phyloP scores from a whole-genome alignment of 2,797 vertebrate species.

The Oreochromis mossambicus region DNA sequence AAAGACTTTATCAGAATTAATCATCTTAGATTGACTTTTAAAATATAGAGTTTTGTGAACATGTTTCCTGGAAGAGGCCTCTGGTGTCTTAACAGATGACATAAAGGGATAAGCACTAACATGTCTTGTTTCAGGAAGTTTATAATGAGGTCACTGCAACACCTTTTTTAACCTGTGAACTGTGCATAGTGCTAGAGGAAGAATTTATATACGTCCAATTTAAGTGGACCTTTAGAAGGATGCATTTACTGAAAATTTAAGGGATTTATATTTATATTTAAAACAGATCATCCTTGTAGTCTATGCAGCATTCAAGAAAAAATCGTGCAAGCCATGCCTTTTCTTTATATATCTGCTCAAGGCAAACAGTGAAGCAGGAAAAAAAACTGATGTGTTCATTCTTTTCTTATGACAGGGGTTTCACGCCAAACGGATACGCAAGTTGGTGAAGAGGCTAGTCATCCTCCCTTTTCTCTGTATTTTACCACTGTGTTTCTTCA shows the following conservation, averaged over 20 bases:
- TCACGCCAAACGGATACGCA: background rate
- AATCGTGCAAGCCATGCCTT: background rate
- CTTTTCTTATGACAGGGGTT: constrained; percentile 3
- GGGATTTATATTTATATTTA: background rate
- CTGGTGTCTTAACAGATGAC: background rate
- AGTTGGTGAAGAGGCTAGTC: background rate
- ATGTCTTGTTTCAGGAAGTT: background rate
- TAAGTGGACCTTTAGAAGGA: background rate
- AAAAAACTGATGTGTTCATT: background rate
- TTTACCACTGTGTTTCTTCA: background rate
- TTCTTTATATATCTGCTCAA: background rate
- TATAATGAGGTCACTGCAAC: background rate
- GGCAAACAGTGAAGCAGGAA: background rate
- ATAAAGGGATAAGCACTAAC: background rate
- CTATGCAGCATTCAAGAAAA: background rate
- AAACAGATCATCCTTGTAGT: background rate
- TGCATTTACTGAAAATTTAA: background rate
- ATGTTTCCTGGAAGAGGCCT: background rate
- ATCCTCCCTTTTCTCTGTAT: constrained; percentile 2
- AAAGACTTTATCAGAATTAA: background rate
- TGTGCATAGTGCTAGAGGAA: background rate
- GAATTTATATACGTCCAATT: background rate
- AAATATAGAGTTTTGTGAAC: background rate
- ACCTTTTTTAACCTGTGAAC: background rate
- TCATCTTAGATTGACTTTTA: background rate